A percentile compares a stretch with the other conserved stretches of the same genome.
Conservation (phyloP, 2,888 invertebrate species). For the Agrotis ipsilon region DNA sequence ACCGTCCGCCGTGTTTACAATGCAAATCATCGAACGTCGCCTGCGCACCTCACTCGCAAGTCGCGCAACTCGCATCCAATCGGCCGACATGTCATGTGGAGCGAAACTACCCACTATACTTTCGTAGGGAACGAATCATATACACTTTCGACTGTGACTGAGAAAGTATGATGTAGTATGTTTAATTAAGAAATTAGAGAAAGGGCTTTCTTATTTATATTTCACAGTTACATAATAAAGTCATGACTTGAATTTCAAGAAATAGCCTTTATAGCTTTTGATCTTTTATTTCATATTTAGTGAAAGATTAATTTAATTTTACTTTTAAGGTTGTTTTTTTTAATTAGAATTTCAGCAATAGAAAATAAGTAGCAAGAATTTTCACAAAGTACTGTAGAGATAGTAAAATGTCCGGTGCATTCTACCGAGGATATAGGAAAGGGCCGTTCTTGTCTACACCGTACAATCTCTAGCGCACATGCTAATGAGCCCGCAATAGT, state of each 20-base stretch:
- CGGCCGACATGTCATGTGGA: conserved; percentile 89
- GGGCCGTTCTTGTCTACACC: conserved; percentile 66
- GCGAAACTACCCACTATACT: conserved; percentile 84
- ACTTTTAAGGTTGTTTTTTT: background rate
- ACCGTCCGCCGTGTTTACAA: conserved; percentile 76
- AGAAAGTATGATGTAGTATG: conserved; percentile 50
- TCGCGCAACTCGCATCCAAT: conserved; percentile 62
- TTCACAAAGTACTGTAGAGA: background rate
- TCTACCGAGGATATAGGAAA: conserved; percentile 57
- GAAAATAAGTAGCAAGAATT: background rate
- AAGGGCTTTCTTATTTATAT: conserved; percentile 55
- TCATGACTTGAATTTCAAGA: background rate
- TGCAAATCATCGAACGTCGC: conserved; percentile 78
- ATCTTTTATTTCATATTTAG: background rate
- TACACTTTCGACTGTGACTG: conserved; percentile 77
- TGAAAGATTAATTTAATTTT: background rate
- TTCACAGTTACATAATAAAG: conserved; percentile 3
- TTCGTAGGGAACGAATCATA: conserved; percentile 84
- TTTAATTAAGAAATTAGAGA: conserved; percentile 43
- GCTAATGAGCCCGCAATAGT: conserved; percentile 80
- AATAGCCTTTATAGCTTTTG: background rate
- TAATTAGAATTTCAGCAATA: too few relatives aligned
- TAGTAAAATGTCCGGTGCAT: conserved; percentile 4
- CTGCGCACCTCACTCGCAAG: conserved; percentile 58
- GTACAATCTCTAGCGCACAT: conserved; percentile 63